Evolutionary conservation across 1,140 invertebrate species (phyloP).

Genomic region (Nephotettix cincticeps): DNA sequence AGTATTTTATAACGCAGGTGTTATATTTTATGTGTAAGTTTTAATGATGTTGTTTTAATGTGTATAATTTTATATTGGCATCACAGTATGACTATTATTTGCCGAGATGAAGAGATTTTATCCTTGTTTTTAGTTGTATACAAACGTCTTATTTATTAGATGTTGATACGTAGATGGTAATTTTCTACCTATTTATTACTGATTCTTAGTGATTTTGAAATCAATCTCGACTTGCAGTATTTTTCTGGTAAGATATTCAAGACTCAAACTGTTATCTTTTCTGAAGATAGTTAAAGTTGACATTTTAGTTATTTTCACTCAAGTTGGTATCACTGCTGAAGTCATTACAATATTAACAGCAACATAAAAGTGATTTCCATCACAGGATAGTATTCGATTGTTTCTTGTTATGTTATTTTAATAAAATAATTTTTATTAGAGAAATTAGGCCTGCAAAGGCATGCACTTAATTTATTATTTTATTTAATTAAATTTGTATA

Average conservation of each 20-base stretch:
- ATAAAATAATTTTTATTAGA: too few relatives aligned
- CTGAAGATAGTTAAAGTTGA: too few relatives aligned
- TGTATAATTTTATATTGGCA: constrained; percentile 17
- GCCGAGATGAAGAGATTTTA: constrained; percentile 7
- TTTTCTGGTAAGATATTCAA: neutral
- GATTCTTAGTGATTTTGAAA: neutral
- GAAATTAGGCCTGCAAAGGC: too few relatives aligned
- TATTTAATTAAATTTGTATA: too few relatives aligned
- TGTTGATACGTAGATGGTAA: constrained; percentile 7
- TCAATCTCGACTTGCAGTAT: neutral
- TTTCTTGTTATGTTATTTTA: too few relatives aligned
- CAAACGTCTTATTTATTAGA: neutral
- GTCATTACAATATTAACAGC: neutral
- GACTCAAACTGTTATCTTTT: too few relatives aligned
- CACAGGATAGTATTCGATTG: too few relatives aligned
- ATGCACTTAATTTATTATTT: too few relatives aligned
- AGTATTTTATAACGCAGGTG: neutral
- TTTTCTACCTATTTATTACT: constrained; percentile 8
- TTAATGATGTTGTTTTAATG: constrained; percentile 20
- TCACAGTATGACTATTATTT: neutral
- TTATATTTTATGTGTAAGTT: constrained; percentile 1
- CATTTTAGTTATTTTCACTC: neutral
- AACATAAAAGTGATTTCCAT: too few relatives aligned
- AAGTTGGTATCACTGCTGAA: neutral
- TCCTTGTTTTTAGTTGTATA: constrained; percentile 17